Evolutionary conservation across 1,140 invertebrate species (phyloP).

Genomic region (Hirudo medicinalis): DNA sequence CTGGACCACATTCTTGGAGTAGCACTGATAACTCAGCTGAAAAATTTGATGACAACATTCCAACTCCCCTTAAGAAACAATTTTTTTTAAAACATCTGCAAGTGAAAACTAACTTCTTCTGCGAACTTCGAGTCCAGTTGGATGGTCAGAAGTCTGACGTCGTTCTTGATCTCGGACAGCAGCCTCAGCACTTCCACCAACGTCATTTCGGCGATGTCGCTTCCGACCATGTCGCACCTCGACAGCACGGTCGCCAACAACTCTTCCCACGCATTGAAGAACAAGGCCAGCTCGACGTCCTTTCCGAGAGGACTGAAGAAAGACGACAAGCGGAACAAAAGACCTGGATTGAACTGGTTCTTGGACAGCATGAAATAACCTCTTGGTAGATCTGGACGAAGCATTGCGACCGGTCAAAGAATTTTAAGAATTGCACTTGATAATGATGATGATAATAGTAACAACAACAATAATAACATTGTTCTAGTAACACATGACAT

Average conservation of each 20-base stretch:
- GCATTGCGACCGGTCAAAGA: too few relatives aligned
- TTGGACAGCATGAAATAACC: constrained; percentile 14
- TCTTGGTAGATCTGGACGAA: constrained; percentile 14
- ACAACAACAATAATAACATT: too few relatives aligned
- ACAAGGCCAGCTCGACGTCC: neutral
- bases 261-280: neutral
- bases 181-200: neutral
- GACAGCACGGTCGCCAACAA: neutral
- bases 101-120: neutral
- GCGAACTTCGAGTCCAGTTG: neutral
- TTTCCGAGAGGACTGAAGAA: constrained; percentile 15
- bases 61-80: too few relatives aligned
- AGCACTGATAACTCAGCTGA: neutral
- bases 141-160: neutral
- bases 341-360: neutral
- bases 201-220: neutral
- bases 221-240: neutral
- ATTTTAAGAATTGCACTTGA: neutral
- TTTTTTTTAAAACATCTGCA: too few relatives aligned
- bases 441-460: too few relatives aligned
- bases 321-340: constrained; percentile 10
- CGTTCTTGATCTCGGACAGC: constrained; percentile 1
- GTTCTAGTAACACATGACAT: too few relatives aligned
- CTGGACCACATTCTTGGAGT: constrained; percentile 4
- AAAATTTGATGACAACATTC: neutral